Percentiles rank a stretch among this genome's conserved stretches.
Conservation (phyloP, 2,888 invertebrate species). For the Phyllotreta striolata region DNA sequence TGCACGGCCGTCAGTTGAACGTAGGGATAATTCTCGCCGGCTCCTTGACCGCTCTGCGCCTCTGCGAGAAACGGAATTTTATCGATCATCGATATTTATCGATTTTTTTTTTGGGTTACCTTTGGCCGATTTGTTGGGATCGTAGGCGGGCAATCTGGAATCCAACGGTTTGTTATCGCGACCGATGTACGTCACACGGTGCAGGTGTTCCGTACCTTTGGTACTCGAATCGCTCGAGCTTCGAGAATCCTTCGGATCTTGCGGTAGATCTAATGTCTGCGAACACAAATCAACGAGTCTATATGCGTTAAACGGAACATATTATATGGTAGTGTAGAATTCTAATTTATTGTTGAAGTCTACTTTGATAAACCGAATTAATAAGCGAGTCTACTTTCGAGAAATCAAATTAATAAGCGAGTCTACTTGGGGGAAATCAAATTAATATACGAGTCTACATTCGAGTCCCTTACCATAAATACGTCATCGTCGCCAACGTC, state of each 20-base stretch:
- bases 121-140: constrained; percentile 50
- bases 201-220: constrained; percentile 63
- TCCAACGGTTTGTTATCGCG: constrained; percentile 59
- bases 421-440: constrained; percentile 3
- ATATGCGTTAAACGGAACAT: no score
- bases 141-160: constrained; percentile 55
- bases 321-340: no score
- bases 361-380: no score
- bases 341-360: no score
- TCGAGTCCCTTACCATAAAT: constrained; percentile 93
- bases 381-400: neutral
- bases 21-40: constrained; percentile 79
- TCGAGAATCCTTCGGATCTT: constrained; percentile 80
- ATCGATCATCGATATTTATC: neutral
- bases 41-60: constrained; percentile 42
- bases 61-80: no score
- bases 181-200: constrained; percentile 69
- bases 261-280: constrained; percentile 87
- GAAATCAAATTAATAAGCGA: constrained; percentile 3
- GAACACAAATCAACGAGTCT: no score
- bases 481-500: constrained; percentile 93
- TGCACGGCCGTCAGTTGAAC: constrained; percentile 84
- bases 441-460: constrained; percentile 2
- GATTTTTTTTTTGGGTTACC: neutral
- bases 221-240: constrained; percentile 72